These are phyloP conservation scores for Phenacoccus solenopsis DNA, from an alignment of 1,140 invertebrate genomes.

Conservation along the genomic window DNA sequence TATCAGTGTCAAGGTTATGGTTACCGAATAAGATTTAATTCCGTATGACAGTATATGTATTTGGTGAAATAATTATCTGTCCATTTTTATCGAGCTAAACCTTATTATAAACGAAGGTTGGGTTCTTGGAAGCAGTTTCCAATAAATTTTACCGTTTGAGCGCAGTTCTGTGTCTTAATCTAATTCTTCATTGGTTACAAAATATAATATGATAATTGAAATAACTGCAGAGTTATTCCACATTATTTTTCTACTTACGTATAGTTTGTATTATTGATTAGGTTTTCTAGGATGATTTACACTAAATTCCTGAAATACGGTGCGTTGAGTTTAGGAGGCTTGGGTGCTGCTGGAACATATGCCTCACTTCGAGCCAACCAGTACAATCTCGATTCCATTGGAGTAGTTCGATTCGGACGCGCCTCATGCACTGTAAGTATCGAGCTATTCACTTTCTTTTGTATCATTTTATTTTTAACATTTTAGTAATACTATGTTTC, in stretches of 20 bases:
- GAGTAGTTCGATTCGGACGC: slow-evolving; percentile 64
- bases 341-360: not conserved
- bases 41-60: not conserved
- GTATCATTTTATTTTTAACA: not conserved
- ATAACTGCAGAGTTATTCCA: no score
- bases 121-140: not conserved
- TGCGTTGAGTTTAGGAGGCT: not conserved
- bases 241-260: no score
- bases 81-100: not conserved
- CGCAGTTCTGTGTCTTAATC: no score
- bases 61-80: not conserved
- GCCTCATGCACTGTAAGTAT: slow-evolving; percentile 55
- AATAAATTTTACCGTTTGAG: not conserved
- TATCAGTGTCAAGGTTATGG: not conserved
- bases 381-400: slow-evolving; percentile 56
- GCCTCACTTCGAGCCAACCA: slow-evolving; percentile 35
- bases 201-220: no score
- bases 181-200: no score
- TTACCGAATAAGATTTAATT: not conserved
- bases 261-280: no score
- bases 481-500: not conserved
- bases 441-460: not conserved
- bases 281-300: not conserved
- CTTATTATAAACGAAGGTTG: not conserved
- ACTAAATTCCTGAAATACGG: not conserved